Evolutionary conservation across 1,140 invertebrate genomes (phyloP).

Genomic region (Gonatopus flavifemur): DNA sequence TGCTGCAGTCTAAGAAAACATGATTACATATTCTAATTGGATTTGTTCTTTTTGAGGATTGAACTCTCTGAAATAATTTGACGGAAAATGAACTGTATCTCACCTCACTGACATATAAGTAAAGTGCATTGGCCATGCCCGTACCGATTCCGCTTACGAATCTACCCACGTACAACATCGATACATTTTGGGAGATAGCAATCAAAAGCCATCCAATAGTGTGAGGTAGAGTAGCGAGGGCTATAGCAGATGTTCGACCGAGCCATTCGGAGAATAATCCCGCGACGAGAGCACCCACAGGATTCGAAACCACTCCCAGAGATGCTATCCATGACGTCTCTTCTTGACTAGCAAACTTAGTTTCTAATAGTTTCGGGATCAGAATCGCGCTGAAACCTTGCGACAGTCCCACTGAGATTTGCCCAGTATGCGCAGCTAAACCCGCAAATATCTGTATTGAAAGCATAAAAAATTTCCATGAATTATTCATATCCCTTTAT

Average conservation of each 20-base stretch:
- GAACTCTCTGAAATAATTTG: too few species aligned
- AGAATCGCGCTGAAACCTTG: conserved; percentile 76
- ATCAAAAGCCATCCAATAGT: conserved; percentile 75
- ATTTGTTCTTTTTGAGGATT: too few species aligned
- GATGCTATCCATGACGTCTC: conserved; percentile 74
- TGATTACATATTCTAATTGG: neutral
- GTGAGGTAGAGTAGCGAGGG: conserved; percentile 73
- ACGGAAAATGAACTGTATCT: too few species aligned
- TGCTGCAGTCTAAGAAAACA: conserved; percentile 38
- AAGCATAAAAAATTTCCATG: too few species aligned
- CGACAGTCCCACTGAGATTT: conserved; percentile 73
- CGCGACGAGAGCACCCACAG: conserved; percentile 68
- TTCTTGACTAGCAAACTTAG: conserved; percentile 59
- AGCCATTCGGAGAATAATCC: conserved; percentile 69
- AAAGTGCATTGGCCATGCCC: conserved; percentile 59
- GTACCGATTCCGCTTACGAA: conserved; percentile 74
- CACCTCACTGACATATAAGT: conserved; percentile 53
- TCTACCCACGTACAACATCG: conserved; percentile 68
- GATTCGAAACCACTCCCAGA: conserved; percentile 73
- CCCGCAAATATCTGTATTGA: conserved; percentile 70
- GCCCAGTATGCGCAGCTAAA: conserved; percentile 70
- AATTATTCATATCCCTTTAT: too few species aligned
- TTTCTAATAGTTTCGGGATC: conserved; percentile 65
- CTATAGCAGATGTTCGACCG: conserved; percentile 72
- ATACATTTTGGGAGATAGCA: conserved; percentile 63